Percentiles rank a stretch among this genome's conserved stretches.
These are phyloP conservation scores for Harpagoxenus sublaevis DNA, from an alignment of 2,888 invertebrate genomes.

Conservation along the genomic window DNA sequence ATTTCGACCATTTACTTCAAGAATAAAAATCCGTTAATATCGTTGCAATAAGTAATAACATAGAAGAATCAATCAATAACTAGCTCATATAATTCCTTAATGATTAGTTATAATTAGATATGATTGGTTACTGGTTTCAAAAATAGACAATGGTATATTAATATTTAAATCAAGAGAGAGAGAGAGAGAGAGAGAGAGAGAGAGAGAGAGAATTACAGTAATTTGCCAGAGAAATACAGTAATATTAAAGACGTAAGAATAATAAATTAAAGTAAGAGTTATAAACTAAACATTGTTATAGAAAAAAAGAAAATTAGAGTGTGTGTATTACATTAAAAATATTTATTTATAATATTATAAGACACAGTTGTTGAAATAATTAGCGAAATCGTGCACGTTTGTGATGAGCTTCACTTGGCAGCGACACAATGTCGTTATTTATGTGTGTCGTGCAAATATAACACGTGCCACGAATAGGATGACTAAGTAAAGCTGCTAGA, in stretches of 20 bases:
- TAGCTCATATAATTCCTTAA: not conserved
- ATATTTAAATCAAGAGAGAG: not conserved
- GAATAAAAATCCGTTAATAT: conserved; percentile 2
- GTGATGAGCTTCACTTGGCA: conserved; percentile 21
- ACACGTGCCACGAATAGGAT: conserved; percentile 26
- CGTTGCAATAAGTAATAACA: not conserved
- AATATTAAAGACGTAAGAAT: not conserved
- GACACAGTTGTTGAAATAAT: not conserved
- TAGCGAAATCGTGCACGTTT: not conserved
- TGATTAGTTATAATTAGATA: no score
- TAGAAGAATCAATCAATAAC: not conserved
- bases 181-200: no score
- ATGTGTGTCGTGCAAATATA: conserved; percentile 28
- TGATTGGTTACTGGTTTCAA: not conserved
- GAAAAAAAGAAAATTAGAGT: not conserved
- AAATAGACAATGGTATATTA: not conserved
- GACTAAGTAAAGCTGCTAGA: conserved; percentile 28
- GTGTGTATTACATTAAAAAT: not conserved
- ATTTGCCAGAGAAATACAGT: not conserved
- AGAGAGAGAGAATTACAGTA: not conserved
- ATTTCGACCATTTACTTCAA: not conserved
- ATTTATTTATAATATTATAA: not conserved
- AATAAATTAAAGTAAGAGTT: not conserved
- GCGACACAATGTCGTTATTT: conserved; percentile 39
- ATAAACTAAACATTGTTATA: conserved; percentile 2